phyloP scores from a whole-genome alignment of 2,888 invertebrate genomes.

The Ferdinandea cuprea region DNA sequence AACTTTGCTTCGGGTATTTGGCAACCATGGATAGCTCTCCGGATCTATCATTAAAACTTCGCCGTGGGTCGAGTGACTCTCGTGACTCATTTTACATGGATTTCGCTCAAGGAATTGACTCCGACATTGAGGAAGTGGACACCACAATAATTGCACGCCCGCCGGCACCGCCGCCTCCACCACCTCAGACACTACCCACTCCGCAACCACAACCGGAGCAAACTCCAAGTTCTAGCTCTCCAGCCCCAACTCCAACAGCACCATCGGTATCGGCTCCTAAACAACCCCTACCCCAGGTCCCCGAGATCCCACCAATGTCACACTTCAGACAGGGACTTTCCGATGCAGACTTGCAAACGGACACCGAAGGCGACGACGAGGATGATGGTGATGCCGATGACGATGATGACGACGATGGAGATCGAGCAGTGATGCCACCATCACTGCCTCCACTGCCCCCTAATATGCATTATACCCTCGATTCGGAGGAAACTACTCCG shows the following conservation, averaged over 20 bases:
- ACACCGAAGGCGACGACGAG: conserved; percentile 72
- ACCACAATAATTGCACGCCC: conserved; percentile 86
- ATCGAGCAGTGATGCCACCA: conserved; percentile 77
- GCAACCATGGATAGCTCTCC: conserved; percentile 89
- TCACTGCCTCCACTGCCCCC: conserved; percentile 81
- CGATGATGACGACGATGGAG: conserved; percentile 78
- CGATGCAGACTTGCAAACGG: conserved; percentile 76
- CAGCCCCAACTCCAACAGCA: conserved; percentile 55
- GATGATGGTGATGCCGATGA: conserved; percentile 75
- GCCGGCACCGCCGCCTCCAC: conserved; percentile 75
- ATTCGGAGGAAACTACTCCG: conserved; percentile 71
- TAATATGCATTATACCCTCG: conserved; percentile 80
- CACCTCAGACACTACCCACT: conserved; percentile 70
- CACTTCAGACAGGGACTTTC: conserved; percentile 60
- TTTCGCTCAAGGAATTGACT: conserved; percentile 94
- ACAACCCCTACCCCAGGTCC: conserved; percentile 56
- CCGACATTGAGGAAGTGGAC: conserved; percentile 93
- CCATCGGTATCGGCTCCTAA: conserved; percentile 53
- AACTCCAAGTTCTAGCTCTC: conserved; percentile 74
- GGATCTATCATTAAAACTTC: conserved; percentile 92
- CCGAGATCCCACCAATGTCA: conserved; percentile 64
- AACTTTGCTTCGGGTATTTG: conserved; percentile 19
- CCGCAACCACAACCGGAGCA: conserved; percentile 78
- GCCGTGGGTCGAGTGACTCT: conserved; percentile 93
- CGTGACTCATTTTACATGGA: conserved; percentile 95